Percentiles rank a stretch among this genome's conserved stretches.
Evolutionary conservation across 2,113 vertebrate genomes (phyloP).

Genomic region (Aegotheles bennettii): DNA sequence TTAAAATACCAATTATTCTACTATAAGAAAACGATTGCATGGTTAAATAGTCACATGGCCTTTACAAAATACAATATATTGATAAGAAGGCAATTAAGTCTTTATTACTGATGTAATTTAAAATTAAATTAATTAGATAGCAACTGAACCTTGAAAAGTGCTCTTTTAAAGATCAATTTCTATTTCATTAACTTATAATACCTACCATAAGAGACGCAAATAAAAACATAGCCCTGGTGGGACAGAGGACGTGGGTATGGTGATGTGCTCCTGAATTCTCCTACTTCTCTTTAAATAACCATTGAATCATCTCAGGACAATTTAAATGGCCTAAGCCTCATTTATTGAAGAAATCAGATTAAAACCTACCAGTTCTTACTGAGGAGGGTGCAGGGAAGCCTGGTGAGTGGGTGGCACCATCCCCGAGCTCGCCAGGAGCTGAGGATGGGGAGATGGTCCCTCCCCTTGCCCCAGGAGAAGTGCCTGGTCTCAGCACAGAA

Average conservation of each 20-base stretch:
- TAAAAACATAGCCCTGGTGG: background rate
- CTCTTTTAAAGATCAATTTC: slow-evolving; percentile 64
- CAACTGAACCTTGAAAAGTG: slow-evolving; percentile 63
- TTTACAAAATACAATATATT: slow-evolving; percentile 65
- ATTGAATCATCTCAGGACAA: background rate
- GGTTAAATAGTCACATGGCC: slow-evolving; percentile 43
- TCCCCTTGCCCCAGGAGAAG: background rate
- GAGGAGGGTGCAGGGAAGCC: background rate
- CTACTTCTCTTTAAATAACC: background rate
- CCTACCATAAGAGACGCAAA: slow-evolving; percentile 5
- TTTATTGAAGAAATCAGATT: background rate
- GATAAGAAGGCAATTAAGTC: slow-evolving; percentile 68
- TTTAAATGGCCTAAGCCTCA: background rate
- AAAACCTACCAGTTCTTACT: background rate
- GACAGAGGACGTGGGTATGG: background rate
- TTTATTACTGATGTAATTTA: slow-evolving; percentile 69
- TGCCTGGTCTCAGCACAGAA: background rate
- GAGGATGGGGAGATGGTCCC: background rate
- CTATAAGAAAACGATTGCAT: background rate
- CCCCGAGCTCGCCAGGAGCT: background rate
- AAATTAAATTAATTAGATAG: slow-evolving; percentile 71
- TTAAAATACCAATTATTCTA: slow-evolving; percentile 62
- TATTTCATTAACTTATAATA: slow-evolving; percentile 65
- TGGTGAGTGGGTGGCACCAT: fast-evolving
- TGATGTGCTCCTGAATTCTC: background rate